Evolutionary conservation across 2,888 invertebrate genomes (phyloP).

Genomic region (Thecophora atra): DNA sequence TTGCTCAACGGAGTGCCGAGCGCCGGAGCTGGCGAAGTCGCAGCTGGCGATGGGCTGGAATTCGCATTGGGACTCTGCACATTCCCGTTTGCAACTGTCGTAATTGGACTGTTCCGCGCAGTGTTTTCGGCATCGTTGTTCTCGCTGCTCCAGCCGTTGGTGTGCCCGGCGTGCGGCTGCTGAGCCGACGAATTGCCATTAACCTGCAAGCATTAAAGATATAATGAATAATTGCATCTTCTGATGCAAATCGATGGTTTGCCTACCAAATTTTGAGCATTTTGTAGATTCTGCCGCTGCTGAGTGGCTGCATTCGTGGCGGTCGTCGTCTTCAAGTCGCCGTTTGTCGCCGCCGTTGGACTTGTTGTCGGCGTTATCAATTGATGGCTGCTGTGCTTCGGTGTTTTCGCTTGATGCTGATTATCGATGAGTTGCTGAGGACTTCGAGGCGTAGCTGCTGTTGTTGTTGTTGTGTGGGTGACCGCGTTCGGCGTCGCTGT

Average conservation of each 20-base stretch:
- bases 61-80: constrained; percentile 49
- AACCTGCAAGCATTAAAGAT: constrained; percentile 23
- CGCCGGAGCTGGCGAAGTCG: constrained; percentile 27
- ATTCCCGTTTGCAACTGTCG: constrained; percentile 46
- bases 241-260: too few relatives aligned
- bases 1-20: constrained; percentile 39
- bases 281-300: constrained; percentile 47
- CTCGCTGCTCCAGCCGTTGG: constrained; percentile 43
- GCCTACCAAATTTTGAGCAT: constrained; percentile 54
- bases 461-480: constrained; percentile 13
- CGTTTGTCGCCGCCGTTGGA: constrained; percentile 33
- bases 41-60: constrained; percentile 25
- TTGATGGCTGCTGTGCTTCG: constrained; percentile 50
- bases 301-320: constrained; percentile 41
- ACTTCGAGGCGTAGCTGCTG: constrained; percentile 26
- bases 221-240: neutral
- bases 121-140: constrained; percentile 40
- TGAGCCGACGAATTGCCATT: constrained; percentile 55
- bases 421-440: constrained; percentile 44
- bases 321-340: constrained; percentile 49
- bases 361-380: constrained; percentile 29
- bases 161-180: constrained; percentile 46
- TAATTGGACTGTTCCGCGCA: constrained; percentile 44
- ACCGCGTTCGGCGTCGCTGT: constrained; percentile 26
- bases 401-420: constrained; percentile 53